These are phyloP conservation scores for Drosophila seguyi DNA, from an alignment of 1,140 invertebrate species.

Conservation along the genomic window DNA sequence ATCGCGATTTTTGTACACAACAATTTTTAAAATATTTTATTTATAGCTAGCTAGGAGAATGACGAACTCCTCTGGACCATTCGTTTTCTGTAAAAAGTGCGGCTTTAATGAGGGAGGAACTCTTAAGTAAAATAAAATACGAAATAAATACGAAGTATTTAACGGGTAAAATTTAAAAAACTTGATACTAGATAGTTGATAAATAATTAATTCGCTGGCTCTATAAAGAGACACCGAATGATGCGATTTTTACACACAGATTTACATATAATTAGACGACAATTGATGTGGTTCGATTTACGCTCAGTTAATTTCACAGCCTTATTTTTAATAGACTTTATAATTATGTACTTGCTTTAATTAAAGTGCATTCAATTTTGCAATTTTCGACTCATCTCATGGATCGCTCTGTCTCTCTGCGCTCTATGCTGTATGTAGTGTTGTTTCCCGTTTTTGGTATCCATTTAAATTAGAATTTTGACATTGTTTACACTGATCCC, in stretches of 20 bases:
- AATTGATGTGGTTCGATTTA: slow-evolving; percentile 44
- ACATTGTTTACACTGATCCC: slow-evolving; percentile 67
- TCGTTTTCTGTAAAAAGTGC: slow-evolving; percentile 28
- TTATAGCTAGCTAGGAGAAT: slow-evolving; percentile 42
- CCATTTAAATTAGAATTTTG: slow-evolving; percentile 45
- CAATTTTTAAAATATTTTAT: slow-evolving; percentile 45
- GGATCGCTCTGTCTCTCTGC: slow-evolving; percentile 33
- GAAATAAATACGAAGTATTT: slow-evolving; percentile 49
- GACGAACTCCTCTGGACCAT: slow-evolving; percentile 32
- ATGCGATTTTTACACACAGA: slow-evolving; percentile 29
- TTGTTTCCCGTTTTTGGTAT: slow-evolving; percentile 61
- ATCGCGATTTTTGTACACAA: slow-evolving; percentile 48
- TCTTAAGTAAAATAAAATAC: slow-evolving; percentile 30
- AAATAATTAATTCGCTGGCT: slow-evolving; percentile 12
- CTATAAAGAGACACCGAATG: slow-evolving; percentile 15
- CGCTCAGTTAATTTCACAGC: slow-evolving; percentile 69
- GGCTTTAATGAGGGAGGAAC: slow-evolving; percentile 11
- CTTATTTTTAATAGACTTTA: slow-evolving; percentile 62
- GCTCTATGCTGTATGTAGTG: slow-evolving; percentile 11
- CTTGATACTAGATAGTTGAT: slow-evolving; percentile 8
- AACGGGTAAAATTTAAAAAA: slow-evolving; percentile 2
- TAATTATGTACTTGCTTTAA: slow-evolving; percentile 29
- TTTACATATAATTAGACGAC: slow-evolving; percentile 49
- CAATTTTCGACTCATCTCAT: slow-evolving; percentile 18
- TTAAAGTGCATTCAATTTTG: slow-evolving; percentile 24